A percentile compares a stretch with the other conserved stretches of the same genome.
These are phyloP conservation scores for Clitarchus hookeri DNA, from an alignment of 2,888 invertebrate species.

Conservation along the genomic window DNA sequence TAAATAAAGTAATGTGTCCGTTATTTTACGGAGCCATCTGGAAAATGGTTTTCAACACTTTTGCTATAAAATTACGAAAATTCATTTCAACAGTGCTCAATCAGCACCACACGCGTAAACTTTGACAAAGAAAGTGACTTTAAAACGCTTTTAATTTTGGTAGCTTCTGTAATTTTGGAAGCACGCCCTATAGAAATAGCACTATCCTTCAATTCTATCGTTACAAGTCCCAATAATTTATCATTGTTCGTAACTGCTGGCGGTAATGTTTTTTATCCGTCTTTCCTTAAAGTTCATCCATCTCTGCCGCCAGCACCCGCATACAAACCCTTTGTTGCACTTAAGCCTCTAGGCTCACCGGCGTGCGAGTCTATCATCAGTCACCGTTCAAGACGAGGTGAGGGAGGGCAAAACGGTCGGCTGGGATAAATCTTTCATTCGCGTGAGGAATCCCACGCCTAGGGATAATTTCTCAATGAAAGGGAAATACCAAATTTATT, in stretches of 20 bases:
- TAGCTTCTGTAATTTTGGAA: no score
- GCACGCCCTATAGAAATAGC: not conserved
- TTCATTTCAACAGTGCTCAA: no score
- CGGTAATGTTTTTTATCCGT: not conserved
- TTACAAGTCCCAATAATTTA: not conserved
- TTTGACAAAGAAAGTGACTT: no score
- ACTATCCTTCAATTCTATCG: not conserved
- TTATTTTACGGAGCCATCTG: no score
- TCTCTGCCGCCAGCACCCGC: not conserved
- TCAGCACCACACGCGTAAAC: no score
- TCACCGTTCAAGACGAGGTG: not conserved
- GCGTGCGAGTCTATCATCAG: not conserved
- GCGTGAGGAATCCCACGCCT: not conserved
- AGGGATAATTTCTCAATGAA: not conserved
- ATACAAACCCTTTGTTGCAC: not conserved
- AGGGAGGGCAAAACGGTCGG: not conserved
- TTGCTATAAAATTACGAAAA: no score
- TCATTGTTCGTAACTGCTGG: constrained; percentile 2
- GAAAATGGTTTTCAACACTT: no score
- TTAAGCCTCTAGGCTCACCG: not conserved
- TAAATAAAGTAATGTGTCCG: no score
- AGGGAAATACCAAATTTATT: not conserved
- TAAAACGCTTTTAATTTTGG: no score
- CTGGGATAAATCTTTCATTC: not conserved
- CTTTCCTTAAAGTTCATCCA: constrained; percentile 10